Evolutionary conservation across 1,140 invertebrate species (phyloP), one percentile per base, ranked within the genome.

Genomic region (Drosophila sproati): DNA sequence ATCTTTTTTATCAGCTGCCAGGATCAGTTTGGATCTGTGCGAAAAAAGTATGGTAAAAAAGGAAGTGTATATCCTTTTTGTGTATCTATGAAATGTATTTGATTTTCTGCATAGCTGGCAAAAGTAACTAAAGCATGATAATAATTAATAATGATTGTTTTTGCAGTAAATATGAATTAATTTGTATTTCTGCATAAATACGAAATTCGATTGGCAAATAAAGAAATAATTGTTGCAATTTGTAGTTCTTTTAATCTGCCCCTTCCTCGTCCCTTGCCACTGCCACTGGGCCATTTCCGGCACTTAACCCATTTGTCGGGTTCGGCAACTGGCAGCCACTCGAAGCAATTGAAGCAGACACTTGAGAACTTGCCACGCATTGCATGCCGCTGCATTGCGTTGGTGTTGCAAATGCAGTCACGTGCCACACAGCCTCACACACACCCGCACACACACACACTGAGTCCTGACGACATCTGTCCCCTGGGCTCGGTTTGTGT

Each of bases 221-320:
- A 20, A 20, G 20, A 20, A 20, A 20, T 20, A 20, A 12, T 12
- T 12, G 20, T 20, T 20, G 20, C 20, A 20, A 20, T 2, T 20
- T 20, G 20, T 0, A 20, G 20, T 20, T 34, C 5, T 2, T 2
- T 34, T 5, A 0, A 34, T 34, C 45, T 52, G 47, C 51, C 47
- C 47, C 12, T 45, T 20, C 29, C 35, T 29, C 47, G 8, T 50
- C 41, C 10, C 34, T 35, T 29, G 55, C 12, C 28, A n/a, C 10
- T 28, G 12, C 35, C 7, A n/a, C 39, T 67, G 32, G 55, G 28
- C 77, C 63, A 68, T 74, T 81, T 82, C 64, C 76, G 83, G 76
- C 82, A 82, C 79, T 87, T 88, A 87, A 88, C 82, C 82, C 82
- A 77, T 77, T 87, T 59, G 31, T 29, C 60, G 61, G 69, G 45